phyloP scores from a whole-genome alignment of 1,140 invertebrate genomes.

The Pissodes strobi region DNA sequence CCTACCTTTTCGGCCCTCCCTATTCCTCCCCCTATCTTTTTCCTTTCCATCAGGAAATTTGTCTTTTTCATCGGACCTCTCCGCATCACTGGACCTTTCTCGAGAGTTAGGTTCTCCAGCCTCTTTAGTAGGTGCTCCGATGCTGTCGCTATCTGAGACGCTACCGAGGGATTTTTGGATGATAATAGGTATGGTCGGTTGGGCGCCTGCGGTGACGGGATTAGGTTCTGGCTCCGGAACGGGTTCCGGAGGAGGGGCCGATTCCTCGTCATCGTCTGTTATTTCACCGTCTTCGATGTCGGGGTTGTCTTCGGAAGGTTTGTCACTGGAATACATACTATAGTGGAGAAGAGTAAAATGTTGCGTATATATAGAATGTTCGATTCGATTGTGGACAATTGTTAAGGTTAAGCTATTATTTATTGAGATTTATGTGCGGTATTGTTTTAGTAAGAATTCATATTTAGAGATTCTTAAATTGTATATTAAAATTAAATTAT shows the following conservation, averaged over 20 bases:
- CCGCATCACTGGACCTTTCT: conserved; percentile 3
- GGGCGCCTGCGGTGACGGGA: conserved; percentile 35
- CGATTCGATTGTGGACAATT: no score
- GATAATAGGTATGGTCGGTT: conserved; percentile 2
- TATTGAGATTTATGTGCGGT: no score
- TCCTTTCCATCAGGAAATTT: conserved; percentile 43
- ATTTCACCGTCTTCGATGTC: conserved; percentile 66
- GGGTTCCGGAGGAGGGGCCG: conserved; percentile 12
- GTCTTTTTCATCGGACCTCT: conserved; percentile 39
- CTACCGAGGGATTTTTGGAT: conserved; percentile 22
- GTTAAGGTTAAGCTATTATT: no score
- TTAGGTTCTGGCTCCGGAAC: conserved; percentile 33
- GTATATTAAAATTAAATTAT: no score
- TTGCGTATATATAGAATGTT: neutral
- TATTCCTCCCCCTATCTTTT: conserved; percentile 42
- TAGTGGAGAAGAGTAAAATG: neutral
- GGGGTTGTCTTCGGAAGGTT: conserved; percentile 29
- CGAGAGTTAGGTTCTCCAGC: neutral
- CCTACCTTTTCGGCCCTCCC: conserved; percentile 52
- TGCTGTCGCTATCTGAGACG: conserved; percentile 12
- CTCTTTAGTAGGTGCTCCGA: conserved; percentile 5
- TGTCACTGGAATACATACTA: conserved; percentile 6
- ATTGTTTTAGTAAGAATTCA: no score
- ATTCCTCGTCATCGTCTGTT: conserved; percentile 64
- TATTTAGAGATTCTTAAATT: no score